Evolutionary conservation across 2,888 invertebrate genomes (phyloP).

Genomic region (Aporophyla nigra): DNA sequence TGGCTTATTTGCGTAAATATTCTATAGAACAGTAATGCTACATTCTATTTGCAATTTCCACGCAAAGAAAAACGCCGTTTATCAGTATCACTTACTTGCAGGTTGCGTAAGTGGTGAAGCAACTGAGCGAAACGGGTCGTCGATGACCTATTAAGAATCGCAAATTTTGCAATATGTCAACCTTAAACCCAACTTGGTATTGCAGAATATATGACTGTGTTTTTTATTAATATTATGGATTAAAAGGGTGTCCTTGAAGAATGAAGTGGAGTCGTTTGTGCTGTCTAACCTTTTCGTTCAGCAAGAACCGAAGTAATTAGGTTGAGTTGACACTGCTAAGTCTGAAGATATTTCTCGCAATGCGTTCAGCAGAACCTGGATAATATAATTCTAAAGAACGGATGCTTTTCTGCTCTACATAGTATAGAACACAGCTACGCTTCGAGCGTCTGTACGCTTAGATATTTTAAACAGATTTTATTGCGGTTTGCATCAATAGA

Average conservation of each 20-base stretch:
- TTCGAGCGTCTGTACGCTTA: no score
- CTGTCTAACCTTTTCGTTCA: not conserved
- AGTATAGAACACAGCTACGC: no score
- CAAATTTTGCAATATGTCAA: constrained; percentile 55
- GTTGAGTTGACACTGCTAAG: not conserved
- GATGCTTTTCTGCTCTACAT: no score
- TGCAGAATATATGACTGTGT: constrained; percentile 28
- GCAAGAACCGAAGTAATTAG: not conserved
- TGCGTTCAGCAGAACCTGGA: not conserved
- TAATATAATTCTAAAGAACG: not conserved
- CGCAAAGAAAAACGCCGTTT: constrained; percentile 36
- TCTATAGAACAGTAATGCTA: not conserved
- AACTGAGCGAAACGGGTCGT: constrained; percentile 58
- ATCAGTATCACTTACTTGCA: constrained; percentile 29
- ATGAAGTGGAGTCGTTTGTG: not conserved
- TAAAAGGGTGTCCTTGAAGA: not conserved
- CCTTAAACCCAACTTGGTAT: constrained; percentile 57
- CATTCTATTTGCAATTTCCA: constrained; percentile 18
- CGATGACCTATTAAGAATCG: constrained; percentile 61
- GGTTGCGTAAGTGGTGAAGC: constrained; percentile 55
- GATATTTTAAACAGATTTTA: no score
- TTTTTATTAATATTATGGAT: constrained; percentile 1
- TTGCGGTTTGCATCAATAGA: no score
- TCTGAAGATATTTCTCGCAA: not conserved
- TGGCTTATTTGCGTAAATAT: not conserved